phyloP scores from a whole-genome alignment of 2,113 vertebrate species.

The Malurus alboscapulatus region DNA sequence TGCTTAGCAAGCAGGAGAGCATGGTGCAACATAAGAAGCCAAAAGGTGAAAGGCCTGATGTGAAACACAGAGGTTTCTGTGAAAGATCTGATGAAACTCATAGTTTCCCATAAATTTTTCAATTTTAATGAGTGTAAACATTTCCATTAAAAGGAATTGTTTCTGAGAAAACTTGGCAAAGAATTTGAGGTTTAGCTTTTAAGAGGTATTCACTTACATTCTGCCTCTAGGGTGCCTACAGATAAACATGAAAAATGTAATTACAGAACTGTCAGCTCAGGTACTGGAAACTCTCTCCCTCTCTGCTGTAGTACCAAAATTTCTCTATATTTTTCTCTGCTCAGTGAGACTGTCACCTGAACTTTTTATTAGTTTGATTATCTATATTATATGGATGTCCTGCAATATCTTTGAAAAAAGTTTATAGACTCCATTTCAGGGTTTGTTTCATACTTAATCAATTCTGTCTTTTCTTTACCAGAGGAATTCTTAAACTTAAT shows the following conservation, averaged over 20 bases:
- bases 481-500: not conserved
- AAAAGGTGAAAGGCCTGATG: not conserved
- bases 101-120: not conserved
- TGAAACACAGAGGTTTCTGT: not conserved
- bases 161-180: not conserved
- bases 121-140: not conserved
- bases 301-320: not conserved
- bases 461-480: not conserved
- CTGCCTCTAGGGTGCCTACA: not conserved
- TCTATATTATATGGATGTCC: not conserved
- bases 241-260: not conserved
- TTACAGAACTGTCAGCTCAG: not conserved
- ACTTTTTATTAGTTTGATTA: not conserved
- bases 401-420: not conserved
- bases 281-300: not conserved
- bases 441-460: rapidly evolving
- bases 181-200: not conserved
- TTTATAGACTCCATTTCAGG: not conserved
- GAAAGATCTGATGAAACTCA: not conserved
- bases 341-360: not conserved
- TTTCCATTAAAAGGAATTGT: not conserved
- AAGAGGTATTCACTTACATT: not conserved
- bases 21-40: rapidly evolving
- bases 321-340: not conserved
- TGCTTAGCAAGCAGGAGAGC: not conserved